phyloP scores from a whole-genome alignment of 2,888 invertebrate species.

The Resseliella maxima region DNA sequence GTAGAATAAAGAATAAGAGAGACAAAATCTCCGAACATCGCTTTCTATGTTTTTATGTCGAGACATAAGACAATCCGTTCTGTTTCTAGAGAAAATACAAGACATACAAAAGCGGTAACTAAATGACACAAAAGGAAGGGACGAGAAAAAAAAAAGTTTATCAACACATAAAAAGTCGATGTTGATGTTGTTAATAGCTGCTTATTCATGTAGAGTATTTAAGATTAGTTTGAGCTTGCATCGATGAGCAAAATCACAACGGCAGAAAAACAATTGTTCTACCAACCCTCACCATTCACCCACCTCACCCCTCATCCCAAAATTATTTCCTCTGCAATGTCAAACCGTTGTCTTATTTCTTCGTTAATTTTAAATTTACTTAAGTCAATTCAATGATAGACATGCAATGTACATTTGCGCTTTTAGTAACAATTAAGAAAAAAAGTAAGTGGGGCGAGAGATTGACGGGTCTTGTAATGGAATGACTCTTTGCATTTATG shows the following conservation, averaged over 20 bases:
- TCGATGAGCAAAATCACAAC: conserved; percentile 5
- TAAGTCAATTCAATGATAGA: conserved; percentile 17
- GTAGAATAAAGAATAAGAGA: background rate
- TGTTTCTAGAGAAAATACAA: background rate
- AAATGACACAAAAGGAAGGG: background rate
- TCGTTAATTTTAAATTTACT: background rate
- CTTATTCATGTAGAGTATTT: conserved; percentile 47
- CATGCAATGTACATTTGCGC: background rate
- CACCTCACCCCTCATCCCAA: too few relatives aligned
- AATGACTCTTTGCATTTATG: background rate
- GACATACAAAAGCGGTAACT: background rate
- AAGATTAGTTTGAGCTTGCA: conserved; percentile 7
- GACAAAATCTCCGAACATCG: background rate
- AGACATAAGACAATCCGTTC: background rate
- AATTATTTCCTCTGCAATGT: too few relatives aligned
- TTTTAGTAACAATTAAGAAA: conserved; percentile 44
- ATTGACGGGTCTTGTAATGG: conserved; percentile 11
- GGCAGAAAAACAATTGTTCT: background rate
- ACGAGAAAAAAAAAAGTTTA: background rate
- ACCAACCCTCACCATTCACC: too few relatives aligned
- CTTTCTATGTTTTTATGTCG: too few relatives aligned
- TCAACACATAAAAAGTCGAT: conserved; percentile 44
- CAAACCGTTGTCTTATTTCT: background rate
- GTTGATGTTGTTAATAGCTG: conserved; percentile 47
- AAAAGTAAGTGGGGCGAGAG: background rate